Conservation (phyloP, 2,113 vertebrate species). For the Burhinus bistriatus region DNA sequence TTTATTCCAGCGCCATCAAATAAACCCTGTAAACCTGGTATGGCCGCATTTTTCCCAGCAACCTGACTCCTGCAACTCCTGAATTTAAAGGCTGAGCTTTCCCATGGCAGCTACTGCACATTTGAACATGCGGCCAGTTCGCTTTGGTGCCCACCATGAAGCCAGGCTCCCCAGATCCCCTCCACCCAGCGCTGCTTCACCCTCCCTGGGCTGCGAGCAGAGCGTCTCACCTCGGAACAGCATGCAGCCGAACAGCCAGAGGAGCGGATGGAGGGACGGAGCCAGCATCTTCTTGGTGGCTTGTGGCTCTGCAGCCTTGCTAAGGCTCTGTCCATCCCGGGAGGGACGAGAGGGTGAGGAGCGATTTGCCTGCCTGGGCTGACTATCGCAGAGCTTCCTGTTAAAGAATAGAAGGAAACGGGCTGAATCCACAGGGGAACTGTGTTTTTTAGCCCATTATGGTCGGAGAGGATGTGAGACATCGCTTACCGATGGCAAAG, state of each 20-base stretch:
- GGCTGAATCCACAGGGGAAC: constrained; percentile 74
- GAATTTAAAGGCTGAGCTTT: background rate
- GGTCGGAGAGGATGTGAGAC: constrained; percentile 69
- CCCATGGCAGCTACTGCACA: accelerated
- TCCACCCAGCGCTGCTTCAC: accelerated
- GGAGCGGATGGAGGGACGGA: background rate
- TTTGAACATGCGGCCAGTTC: accelerated
- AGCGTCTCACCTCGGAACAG: constrained; percentile 72
- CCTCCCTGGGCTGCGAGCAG: accelerated
- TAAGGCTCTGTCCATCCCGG: constrained; percentile 66
- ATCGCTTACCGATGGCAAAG: constrained; percentile 28
- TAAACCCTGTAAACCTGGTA: background rate
- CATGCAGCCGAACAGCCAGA: constrained; percentile 47
- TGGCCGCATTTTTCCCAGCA: background rate
- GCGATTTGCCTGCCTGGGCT: constrained; percentile 40
- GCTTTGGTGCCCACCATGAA: background rate
- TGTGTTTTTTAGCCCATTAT: constrained; percentile 54
- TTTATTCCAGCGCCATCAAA: background rate
- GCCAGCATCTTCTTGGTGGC: constrained; percentile 49
- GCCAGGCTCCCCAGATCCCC: background rate
- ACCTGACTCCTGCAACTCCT: background rate
- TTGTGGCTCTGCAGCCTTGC: background rate
- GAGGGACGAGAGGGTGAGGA: constrained; percentile 34
- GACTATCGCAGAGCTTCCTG: constrained; percentile 79
- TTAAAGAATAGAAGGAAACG: constrained; percentile 88